A percentile compares a stretch with the other conserved stretches of the same genome.
phyloP scores from a whole-genome alignment of 1,140 invertebrate genomes.

The Vanessa atalanta region DNA sequence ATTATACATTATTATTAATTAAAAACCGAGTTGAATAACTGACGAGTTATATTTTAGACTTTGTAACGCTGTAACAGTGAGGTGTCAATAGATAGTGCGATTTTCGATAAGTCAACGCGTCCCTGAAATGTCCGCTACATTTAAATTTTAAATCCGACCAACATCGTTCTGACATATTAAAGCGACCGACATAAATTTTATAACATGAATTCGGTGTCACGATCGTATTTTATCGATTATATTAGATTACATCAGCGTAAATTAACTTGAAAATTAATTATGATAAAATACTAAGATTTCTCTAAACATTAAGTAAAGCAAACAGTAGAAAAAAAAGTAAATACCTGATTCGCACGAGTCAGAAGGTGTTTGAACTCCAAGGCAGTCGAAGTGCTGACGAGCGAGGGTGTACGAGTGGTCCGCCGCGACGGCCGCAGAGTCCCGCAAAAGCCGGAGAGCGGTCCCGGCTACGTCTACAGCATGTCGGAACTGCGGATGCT shows the following conservation, averaged over 20 bases:
- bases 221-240: constrained; percentile 23
- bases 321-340: constrained; percentile 23
- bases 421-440: constrained; percentile 73
- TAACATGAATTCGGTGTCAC: constrained; percentile 31
- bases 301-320: neutral
- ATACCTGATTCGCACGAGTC: constrained; percentile 89
- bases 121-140: constrained; percentile 47
- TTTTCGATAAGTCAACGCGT: constrained; percentile 41
- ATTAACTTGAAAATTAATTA: constrained; percentile 15
- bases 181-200: constrained; percentile 39
- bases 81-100: constrained; percentile 23
- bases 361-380: constrained; percentile 90
- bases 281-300: neutral
- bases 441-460: constrained; percentile 62
- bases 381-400: constrained; percentile 82
- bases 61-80: constrained; percentile 2
- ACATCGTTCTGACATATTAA: constrained; percentile 48
- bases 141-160: constrained; percentile 54
- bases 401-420: constrained; percentile 88
- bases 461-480: constrained; percentile 70
- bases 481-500: constrained; percentile 73
- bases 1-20: constrained; percentile 18
- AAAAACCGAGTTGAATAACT: constrained; percentile 1
- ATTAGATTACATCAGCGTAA: constrained; percentile 26
- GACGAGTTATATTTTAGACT: constrained; percentile 17